A percentile compares a stretch with the other conserved stretches of the same genome.
phyloP scores from a whole-genome alignment of 2,113 vertebrate genomes.

The Nymphicus hollandicus region DNA sequence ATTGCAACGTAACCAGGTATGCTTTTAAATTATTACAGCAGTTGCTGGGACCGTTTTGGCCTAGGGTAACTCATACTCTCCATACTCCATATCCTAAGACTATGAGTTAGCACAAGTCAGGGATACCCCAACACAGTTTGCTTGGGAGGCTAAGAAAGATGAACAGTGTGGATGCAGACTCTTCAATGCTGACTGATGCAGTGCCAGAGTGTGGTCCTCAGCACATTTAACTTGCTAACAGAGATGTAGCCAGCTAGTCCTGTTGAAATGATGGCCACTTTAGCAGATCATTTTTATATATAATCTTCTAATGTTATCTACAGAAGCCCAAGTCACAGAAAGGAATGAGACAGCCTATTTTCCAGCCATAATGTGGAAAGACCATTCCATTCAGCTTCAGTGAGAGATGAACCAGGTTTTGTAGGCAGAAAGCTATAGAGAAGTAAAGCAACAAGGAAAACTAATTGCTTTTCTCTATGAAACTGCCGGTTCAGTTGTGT shows the following conservation, averaged over 20 bases:
- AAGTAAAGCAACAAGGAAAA: neutral
- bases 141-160: neutral
- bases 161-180: neutral
- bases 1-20: neutral
- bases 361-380: neutral
- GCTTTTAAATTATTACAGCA: neutral
- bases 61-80: rapidly evolving
- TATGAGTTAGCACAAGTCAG: neutral
- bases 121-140: neutral
- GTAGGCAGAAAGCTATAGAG: neutral
- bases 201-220: neutral
- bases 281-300: neutral
- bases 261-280: rapidly evolving
- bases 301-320: neutral
- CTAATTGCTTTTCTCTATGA: neutral
- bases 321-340: neutral
- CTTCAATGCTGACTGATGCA: neutral
- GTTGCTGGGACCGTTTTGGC: neutral
- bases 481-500: neutral
- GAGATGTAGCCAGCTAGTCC: neutral
- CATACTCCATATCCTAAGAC: rapidly evolving
- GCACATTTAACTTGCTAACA: neutral
- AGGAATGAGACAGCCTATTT: neutral
- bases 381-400: neutral
- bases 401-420: neutral